A percentile compares a stretch with the other conserved stretches of the same genome.
phyloP scores from a whole-genome alignment of 2,797 vertebrate genomes.

The Pseudocheirus occidentalis region DNA sequence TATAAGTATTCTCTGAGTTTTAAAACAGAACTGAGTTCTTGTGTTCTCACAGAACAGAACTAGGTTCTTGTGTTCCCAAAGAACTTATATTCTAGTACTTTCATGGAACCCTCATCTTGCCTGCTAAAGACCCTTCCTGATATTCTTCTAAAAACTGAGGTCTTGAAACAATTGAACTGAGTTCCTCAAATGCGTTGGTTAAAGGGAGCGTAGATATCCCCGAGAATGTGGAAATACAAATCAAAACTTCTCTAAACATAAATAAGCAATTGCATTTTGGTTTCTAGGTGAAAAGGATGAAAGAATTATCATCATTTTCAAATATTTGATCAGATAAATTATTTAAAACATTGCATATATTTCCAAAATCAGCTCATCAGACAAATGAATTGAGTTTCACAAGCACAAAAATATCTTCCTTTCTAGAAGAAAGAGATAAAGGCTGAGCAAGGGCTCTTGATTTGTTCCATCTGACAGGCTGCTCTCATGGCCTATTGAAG shows the following conservation, averaged over 20 bases:
- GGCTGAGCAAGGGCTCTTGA: not conserved
- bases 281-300: not conserved
- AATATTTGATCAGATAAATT: not conserved
- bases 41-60: not conserved
- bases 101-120: not conserved
- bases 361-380: conserved; percentile 19
- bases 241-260: not conserved
- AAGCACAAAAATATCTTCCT: not conserved
- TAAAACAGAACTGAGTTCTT: not conserved
- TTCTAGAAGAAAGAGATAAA: not conserved
- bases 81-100: not conserved
- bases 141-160: not conserved
- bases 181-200: not conserved
- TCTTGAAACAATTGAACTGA: not conserved
- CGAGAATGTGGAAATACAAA: not conserved
- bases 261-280: not conserved
- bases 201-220: not conserved
- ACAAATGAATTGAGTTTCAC: conserved; percentile 15
- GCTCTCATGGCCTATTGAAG: not conserved
- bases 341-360: not conserved
- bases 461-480: not conserved
- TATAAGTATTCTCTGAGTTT: not conserved
- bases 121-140: not conserved
- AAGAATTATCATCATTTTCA: not conserved
- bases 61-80: not conserved